phyloP scores from a whole-genome alignment of 2,113 vertebrate genomes.

The Rhinopithecus roxellana region DNA sequence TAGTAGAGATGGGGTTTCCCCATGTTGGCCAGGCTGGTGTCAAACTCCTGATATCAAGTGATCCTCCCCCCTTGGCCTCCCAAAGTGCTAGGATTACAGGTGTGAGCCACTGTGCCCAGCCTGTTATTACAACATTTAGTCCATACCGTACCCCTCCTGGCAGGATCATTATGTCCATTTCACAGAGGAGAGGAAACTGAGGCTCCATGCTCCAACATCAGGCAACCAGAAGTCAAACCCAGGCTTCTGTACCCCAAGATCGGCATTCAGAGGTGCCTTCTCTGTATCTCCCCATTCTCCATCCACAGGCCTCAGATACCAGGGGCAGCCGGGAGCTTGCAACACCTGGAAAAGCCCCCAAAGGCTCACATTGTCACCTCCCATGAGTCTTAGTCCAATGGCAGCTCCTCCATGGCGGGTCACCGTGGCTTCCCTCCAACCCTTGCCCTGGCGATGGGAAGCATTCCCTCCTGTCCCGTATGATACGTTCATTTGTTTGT shows the following conservation, averaged over 20 bases:
- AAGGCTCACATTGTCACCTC: too few relatives aligned
- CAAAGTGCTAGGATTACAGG: neutral
- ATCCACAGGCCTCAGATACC: neutral
- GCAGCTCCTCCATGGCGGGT: neutral
- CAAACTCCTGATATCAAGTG: neutral
- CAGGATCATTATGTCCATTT: neutral
- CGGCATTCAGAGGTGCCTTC: neutral
- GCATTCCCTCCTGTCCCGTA: rapidly evolving
- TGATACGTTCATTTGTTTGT: neutral
- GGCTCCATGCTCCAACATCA: neutral
- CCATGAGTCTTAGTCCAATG: neutral
- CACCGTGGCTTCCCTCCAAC: too few relatives aligned
- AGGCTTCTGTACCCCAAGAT: neutral
- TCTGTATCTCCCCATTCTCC: neutral
- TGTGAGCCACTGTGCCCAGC: neutral
- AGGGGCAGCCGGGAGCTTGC: neutral
- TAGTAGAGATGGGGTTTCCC: neutral
- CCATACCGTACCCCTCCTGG: neutral
- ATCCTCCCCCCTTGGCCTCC: neutral
- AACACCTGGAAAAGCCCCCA: neutral
- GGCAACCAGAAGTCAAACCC: neutral
- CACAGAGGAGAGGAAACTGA: neutral
- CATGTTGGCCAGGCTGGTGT: neutral
- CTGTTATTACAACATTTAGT: neutral
- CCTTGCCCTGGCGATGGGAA: rapidly evolving